These are phyloP conservation scores for Steinernema carpocapsae DNA, from an alignment of 2,888 invertebrate genomes.

Conservation along the genomic window DNA sequence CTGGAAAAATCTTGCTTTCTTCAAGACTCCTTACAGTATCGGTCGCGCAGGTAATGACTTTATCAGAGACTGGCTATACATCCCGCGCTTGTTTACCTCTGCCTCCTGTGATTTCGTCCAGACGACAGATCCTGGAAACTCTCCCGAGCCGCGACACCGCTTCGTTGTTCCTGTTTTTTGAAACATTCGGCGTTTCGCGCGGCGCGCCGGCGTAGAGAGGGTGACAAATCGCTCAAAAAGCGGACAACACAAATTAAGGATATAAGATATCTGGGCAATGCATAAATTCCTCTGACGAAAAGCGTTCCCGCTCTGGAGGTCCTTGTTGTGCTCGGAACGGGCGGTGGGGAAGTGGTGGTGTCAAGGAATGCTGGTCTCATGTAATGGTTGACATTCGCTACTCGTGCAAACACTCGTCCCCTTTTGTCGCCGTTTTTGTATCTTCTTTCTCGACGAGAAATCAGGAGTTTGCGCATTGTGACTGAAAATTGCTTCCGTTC, in stretches of 20 bases:
- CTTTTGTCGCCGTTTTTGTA: too few relatives aligned
- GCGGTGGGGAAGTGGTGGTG: not conserved
- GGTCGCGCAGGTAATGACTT: too few relatives aligned
- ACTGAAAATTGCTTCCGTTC: constrained; percentile 8
- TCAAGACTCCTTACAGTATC: too few relatives aligned
- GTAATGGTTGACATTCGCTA: constrained; percentile 21
- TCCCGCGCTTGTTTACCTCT: too few relatives aligned
- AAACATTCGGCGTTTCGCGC: constrained; percentile 11
- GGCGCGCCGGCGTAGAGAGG: not conserved
- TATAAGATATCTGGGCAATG: constrained; percentile 24
- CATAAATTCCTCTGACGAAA: constrained; percentile 18
- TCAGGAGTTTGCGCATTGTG: constrained; percentile 15
- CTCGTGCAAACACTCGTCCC: too few relatives aligned
- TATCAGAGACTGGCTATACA: too few relatives aligned
- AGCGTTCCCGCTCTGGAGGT: not conserved
- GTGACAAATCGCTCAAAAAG: constrained; percentile 29
- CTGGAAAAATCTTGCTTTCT: too few relatives aligned
- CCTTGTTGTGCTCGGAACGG: not conserved
- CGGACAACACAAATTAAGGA: constrained; percentile 33
- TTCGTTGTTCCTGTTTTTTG: not conserved
- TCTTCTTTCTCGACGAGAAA: not conserved
- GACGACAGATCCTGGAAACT: too few relatives aligned
- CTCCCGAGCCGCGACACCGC: not conserved
- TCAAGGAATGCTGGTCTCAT: not conserved
- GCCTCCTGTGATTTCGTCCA: too few relatives aligned